A percentile compares a stretch with the other conserved stretches of the same genome.
Evolutionary conservation across 1,140 invertebrate species (phyloP).

Genomic region (Cydia splendana): DNA sequence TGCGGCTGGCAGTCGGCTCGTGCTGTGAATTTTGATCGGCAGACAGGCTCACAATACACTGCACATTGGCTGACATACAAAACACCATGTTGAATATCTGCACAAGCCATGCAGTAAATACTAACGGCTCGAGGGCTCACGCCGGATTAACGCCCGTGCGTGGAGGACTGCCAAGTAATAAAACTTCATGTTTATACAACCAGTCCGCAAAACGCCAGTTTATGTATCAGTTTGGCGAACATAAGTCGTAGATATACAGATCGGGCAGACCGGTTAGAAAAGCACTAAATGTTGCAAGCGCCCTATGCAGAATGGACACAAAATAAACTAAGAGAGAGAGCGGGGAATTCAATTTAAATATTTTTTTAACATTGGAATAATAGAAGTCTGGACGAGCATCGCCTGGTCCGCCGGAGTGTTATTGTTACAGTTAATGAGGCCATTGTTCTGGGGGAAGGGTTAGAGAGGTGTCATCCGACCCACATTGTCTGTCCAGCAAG

Average conservation of each 20-base stretch:
- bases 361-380: conserved; percentile 52
- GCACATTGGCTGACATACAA: conserved; percentile 40
- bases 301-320: conserved; percentile 37
- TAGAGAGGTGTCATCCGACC: conserved; percentile 59
- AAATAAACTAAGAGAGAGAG: conserved; percentile 33
- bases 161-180: conserved; percentile 78
- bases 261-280: conserved; percentile 41
- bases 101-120: conserved; percentile 68
- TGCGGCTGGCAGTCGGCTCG: conserved; percentile 4
- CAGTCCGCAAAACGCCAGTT: conserved; percentile 62
- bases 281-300: conserved; percentile 42
- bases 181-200: conserved; percentile 75
- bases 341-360: conserved; percentile 53
- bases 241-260: conserved; percentile 36
- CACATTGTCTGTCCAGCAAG: conserved; percentile 58
- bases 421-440: conserved; percentile 70
- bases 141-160: conserved; percentile 66
- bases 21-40: conserved; percentile 16
- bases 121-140: conserved; percentile 51
- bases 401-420: conserved; percentile 51
- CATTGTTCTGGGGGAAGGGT: conserved; percentile 57
- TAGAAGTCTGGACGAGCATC: conserved; percentile 41
- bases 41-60: conserved; percentile 18
- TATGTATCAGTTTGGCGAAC: conserved; percentile 54
- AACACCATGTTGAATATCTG: conserved; percentile 37